Evolutionary conservation across 2,113 vertebrate genomes (phyloP).

Genomic region (Hypanus sabinus): DNA sequence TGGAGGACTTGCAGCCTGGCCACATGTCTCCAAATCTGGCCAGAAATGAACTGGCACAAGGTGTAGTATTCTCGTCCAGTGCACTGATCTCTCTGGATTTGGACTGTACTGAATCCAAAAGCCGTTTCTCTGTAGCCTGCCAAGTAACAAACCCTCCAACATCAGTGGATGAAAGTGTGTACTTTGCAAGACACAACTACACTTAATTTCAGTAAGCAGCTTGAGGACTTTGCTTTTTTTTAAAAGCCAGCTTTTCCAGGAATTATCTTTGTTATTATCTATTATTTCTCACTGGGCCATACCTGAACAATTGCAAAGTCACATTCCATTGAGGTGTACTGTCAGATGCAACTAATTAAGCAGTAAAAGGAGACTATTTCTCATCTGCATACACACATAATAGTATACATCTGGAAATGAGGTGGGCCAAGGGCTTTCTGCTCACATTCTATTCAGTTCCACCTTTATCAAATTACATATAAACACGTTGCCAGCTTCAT

Average conservation of each 20-base stretch:
- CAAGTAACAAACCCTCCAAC: background rate
- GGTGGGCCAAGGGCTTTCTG: slow-evolving; percentile 34
- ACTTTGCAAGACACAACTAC: background rate
- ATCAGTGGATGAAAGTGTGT: background rate
- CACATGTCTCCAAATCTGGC: background rate
- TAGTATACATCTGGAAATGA: slow-evolving; percentile 31
- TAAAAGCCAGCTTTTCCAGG: background rate
- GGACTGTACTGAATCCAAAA: background rate
- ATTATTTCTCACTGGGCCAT: background rate
- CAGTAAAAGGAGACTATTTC: slow-evolving; percentile 21
- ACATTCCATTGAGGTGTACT: background rate
- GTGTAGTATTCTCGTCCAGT: background rate
- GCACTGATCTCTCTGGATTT: background rate
- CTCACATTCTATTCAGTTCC: slow-evolving; percentile 1
- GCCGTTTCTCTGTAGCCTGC: background rate
- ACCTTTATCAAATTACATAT: slow-evolving; percentile 27
- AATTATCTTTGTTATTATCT: background rate
- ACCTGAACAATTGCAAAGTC: slow-evolving; percentile 29
- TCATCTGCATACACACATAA: slow-evolving; percentile 27
- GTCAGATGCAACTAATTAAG: slow-evolving; percentile 23
- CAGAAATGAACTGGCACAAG: background rate
- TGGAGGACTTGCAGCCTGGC: background rate
- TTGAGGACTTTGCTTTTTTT: background rate
- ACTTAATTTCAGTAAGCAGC: background rate
- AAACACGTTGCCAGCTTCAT: slow-evolving; percentile 24